Evolutionary conservation across 2,797 vertebrate genomes (phyloP), one percentile per base, ranked within the genome.

Genomic region (Heteromormyrus szaboi): DNA sequence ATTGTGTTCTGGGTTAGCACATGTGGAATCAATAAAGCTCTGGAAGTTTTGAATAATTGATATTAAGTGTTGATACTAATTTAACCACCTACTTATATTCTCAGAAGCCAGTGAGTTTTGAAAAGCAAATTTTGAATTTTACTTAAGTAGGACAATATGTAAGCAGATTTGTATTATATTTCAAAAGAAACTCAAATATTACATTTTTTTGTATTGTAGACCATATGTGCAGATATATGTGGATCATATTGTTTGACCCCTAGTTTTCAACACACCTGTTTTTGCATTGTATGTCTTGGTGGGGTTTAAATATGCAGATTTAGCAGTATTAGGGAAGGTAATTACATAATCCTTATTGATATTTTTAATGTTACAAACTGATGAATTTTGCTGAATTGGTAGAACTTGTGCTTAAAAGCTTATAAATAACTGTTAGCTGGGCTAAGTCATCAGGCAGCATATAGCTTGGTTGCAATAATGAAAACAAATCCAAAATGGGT

Each of bases 1-100:
- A 92, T 89, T 87, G 89, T 87, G 89, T 90, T 93, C 87, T 90
- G 92, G 90, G 93, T 90, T 84, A 92, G 89, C 89, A 92, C 90
- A 92, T 89, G 89, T 90, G 25, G 88, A 90, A 93, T 92, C 92
- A 95, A 94, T 95, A 95, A 95, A 95, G 91, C 90, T 94, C 91
- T 93, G 93, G 92, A 95, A 92, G 92, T 93, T 95, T 95, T 94
- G 91, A 94, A 51, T 89, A 86, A 29, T 72, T 88, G 22, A 88
- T 51, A 56, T 33, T 53, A 54, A 86, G 51, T 44, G 33, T 86
- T 86, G 4, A 14, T 14, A 19, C 76, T 81, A 81, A 81, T 81
- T 81, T 46, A 46, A 11, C 76, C 41, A 72, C 0, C 29, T 72
- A 19, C 33, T 17, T 72, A 5, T n/a, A 25, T 8, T 51, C 48